phyloP scores from a whole-genome alignment of 2,888 invertebrate species.

The Emmelina monodactyla region DNA sequence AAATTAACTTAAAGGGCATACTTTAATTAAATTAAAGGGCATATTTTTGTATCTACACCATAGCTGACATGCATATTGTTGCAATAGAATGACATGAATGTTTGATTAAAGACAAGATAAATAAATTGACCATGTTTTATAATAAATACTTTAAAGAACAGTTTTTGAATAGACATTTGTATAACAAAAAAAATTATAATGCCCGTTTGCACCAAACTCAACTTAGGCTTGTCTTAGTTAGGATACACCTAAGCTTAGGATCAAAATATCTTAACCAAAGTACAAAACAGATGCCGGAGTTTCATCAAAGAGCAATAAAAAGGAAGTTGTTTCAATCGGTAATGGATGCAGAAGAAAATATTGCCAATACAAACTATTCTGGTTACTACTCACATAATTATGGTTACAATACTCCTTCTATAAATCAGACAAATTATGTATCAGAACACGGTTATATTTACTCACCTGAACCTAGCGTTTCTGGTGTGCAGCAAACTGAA shows the following conservation, averaged over 20 bases:
- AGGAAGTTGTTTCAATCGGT: constrained; percentile 17
- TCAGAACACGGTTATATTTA: not conserved
- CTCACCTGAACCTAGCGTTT: no score
- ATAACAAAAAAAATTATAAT: not conserved
- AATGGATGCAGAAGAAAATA: constrained; percentile 17
- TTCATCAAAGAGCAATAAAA: constrained; percentile 17
- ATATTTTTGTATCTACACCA: not conserved
- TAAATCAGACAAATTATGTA: not conserved
- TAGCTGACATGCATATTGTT: not conserved
- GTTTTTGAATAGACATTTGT: not conserved
- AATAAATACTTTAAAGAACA: not conserved
- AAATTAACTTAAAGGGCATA: not conserved
- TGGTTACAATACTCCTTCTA: no score
- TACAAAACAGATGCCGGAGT: constrained; percentile 16
- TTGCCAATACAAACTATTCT: constrained; percentile 16
- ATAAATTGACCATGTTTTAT: not conserved
- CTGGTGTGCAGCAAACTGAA: no score
- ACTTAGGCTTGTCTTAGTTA: no score
- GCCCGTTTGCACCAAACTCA: no score
- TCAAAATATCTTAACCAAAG: no score
- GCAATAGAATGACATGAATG: not conserved
- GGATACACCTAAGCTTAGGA: no score
- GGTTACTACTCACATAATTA: no score
- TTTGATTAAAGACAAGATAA: not conserved
- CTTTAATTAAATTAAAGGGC: no score